A percentile compares a stretch with the other conserved stretches of the same genome.
Conservation (phyloP, 2,888 invertebrate genomes). For the Eristalis intricaria region DNA sequence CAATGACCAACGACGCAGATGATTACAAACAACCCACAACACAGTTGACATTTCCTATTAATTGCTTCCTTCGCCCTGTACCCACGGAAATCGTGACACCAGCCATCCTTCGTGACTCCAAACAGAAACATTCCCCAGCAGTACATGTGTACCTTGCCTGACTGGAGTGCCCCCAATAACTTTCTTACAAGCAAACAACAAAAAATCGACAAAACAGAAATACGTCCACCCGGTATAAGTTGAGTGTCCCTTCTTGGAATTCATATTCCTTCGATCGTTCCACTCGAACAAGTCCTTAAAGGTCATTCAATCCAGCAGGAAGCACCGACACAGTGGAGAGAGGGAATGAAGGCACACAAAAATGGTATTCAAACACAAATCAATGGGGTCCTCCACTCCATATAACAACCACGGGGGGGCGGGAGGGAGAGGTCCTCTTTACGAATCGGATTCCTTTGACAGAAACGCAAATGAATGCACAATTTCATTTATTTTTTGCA, state of each 20-base stretch:
- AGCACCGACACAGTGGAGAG: neutral
- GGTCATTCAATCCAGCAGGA: neutral
- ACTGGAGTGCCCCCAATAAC: neutral
- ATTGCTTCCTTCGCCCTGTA: neutral
- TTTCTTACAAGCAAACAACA: neutral
- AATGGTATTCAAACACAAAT: neutral
- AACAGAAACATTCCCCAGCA: neutral
- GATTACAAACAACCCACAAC: no score
- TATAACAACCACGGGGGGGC: neutral
- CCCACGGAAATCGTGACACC: neutral
- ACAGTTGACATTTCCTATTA: neutral
- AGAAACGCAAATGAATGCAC: conserved; percentile 7
- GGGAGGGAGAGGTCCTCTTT: neutral
- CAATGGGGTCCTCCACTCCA: neutral
- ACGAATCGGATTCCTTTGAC: neutral
- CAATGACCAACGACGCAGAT: no score
- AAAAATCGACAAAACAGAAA: neutral
- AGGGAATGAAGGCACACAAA: neutral
- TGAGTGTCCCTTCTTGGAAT: neutral
- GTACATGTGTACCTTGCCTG: neutral
- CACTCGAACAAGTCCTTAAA: neutral
- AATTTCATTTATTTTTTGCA: conserved; percentile 26
- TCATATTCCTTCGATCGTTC: neutral
- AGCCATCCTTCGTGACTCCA: neutral
- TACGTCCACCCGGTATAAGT: neutral